Percentiles rank a stretch among this genome's conserved stretches.
phyloP scores from a whole-genome alignment of 2,113 vertebrate genomes.

The Hippoglossus stenolepis region DNA sequence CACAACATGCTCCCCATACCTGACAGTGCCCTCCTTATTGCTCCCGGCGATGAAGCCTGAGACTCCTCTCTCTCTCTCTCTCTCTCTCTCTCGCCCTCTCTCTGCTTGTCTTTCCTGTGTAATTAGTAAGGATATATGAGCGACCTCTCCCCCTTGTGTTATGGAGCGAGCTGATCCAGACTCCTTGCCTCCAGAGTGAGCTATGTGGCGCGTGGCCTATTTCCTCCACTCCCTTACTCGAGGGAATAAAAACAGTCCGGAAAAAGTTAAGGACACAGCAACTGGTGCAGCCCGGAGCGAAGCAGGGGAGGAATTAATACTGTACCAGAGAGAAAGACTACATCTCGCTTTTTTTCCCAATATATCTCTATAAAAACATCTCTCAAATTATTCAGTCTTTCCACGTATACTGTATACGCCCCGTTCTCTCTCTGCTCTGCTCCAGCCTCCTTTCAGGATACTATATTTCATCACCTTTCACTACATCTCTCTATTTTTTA shows the following conservation, averaged over 20 bases:
- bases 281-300: constrained; percentile 53
- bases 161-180: constrained; percentile 51
- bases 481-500: constrained; percentile 3
- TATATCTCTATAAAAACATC: constrained; percentile 18
- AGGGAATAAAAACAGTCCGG: constrained; percentile 54
- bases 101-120: constrained; percentile 39
- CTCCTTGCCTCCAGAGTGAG: constrained; percentile 60
- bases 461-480: constrained; percentile 32
- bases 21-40: constrained; percentile 21
- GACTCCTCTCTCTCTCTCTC: not conserved
- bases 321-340: constrained; percentile 21
- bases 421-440: not conserved
- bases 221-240: constrained; percentile 55
- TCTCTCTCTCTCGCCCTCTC: constrained; percentile 4
- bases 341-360: constrained; percentile 7
- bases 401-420: not conserved
- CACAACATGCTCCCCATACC: constrained; percentile 24
- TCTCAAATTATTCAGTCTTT: constrained; percentile 9
- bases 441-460: constrained; percentile 4
- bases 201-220: constrained; percentile 70
- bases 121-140: constrained; percentile 66
- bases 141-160: constrained; percentile 53
- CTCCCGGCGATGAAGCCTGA: not conserved
- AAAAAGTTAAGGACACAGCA: constrained; percentile 64
- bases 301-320: constrained; percentile 46